Conservation (phyloP, 1,140 invertebrate species). For the Drosophila melanogaster region DNA sequence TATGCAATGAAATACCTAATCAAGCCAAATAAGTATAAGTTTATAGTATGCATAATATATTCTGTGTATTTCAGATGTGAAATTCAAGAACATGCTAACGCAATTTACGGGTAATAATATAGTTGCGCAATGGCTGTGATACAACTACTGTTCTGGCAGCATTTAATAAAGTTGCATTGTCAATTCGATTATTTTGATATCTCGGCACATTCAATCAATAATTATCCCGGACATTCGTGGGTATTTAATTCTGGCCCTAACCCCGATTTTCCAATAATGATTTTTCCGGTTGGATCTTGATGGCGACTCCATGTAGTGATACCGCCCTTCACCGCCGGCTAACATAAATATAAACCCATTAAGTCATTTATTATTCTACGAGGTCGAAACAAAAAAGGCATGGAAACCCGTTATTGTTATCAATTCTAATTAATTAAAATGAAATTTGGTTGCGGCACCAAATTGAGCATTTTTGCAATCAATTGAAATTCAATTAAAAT, state of each 20-base stretch:
- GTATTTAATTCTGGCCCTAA: conserved; percentile 3
- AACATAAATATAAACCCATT: conserved; percentile 52
- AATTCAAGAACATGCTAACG: conserved; percentile 7
- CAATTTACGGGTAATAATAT: conserved; percentile 18
- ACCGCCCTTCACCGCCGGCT: not conserved
- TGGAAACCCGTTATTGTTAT: conserved; percentile 72
- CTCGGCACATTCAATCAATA: conserved; percentile 43
- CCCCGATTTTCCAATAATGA: conserved; percentile 16
- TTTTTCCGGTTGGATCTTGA: conserved; percentile 11
- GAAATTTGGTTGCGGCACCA: conserved; percentile 63
- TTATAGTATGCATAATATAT: not conserved
- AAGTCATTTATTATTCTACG: conserved; percentile 49
- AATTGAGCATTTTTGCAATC: conserved; percentile 78
- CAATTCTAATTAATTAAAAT: conserved; percentile 81
- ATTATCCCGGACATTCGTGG: conserved; percentile 9
- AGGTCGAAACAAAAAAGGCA: conserved; percentile 9
- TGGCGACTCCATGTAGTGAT: conserved; percentile 8
- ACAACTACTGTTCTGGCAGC: conserved; percentile 10
- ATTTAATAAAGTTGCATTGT: conserved; percentile 22
- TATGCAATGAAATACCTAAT: not conserved
- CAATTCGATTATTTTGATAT: conserved; percentile 35
- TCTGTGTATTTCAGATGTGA: not conserved
- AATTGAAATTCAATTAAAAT: conserved; percentile 83
- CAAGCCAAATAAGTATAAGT: not conserved
- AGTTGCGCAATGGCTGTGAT: conserved; percentile 4